These are phyloP conservation scores for Pocillopora damicornis DNA, from an alignment of 64 coral and sea anemone species.

Conservation along the genomic window DNA sequence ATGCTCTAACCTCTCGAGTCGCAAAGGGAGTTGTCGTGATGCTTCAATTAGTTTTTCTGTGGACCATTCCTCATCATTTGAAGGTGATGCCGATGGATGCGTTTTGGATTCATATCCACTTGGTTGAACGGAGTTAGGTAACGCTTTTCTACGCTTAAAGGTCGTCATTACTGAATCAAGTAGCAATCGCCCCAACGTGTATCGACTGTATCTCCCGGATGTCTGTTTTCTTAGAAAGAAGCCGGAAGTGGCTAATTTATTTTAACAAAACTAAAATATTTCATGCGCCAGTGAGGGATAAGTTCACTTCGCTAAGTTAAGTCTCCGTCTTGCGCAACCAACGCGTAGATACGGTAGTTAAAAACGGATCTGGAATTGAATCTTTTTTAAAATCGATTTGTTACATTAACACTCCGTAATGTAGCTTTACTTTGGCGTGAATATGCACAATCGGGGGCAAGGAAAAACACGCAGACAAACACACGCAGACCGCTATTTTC, in stretches of 20 bases:
- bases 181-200: neutral
- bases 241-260: neutral
- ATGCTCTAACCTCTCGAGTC: neutral
- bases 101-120: neutral
- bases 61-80: neutral
- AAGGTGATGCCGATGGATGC: neutral
- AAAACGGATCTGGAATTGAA: no score
- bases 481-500: no score
- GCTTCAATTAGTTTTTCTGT: neutral
- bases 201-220: neutral
- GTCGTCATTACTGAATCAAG: neutral
- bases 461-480: no score
- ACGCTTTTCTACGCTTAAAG: neutral
- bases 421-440: no score
- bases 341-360: no score
- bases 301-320: no score
- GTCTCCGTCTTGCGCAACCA: no score
- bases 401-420: no score
- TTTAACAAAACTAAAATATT: neutral
- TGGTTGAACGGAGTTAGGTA: neutral
- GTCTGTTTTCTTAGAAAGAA: neutral
- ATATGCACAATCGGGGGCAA: no score
- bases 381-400: no score
- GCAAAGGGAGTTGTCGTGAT: no score
- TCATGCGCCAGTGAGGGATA: no score